Evolutionary conservation across 2,797 vertebrate species (phyloP), one percentile per base, ranked within the genome.

Genomic region (Linurgus olivaceus): DNA sequence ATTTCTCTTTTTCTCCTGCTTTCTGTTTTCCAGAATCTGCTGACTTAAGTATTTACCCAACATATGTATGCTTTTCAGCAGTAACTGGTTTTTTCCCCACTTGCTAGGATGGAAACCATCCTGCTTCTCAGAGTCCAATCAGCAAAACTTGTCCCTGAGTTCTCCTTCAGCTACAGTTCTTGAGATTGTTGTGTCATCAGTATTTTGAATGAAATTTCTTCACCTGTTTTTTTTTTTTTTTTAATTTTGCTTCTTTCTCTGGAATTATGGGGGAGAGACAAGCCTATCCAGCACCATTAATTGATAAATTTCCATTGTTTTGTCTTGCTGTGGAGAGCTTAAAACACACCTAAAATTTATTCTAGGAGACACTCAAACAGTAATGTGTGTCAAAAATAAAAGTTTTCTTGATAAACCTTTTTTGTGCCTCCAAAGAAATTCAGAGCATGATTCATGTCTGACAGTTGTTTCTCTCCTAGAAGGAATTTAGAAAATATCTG

Each of bases 11-110:
- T 24, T 81, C 26, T 50, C 19, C 33, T 52, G 44, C 6, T 75
- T 78, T 70, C 52, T 6, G 0, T 73, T 67, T 74, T 71, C 29
- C 33, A 55, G 17, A 81, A 67, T 37, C 13, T 62, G 24, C 26
- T 59, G n/a, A 35, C 12, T 63, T 48, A 44, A 77, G 28, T 47
- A 65, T 45, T 90, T 79, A 13, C 26, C 13, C 50, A 40, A 15
- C 3, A 13, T 35, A 16, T 54, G 40, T 28, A 11, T 70, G 23
- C 21, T 68, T 92, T 63, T 54, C 57, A 76, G 13, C 7, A 50
- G 12, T 28, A 52, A 2, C 33, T 65, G 8, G 3, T 0, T 74
- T 77, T 51, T 25, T 8, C 13, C 20, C 14, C 6, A 5, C 18
- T 73, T 38, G 4, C 16, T 67, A 21, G 61, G 28, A 35, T 25